Percentiles rank a stretch among this genome's conserved stretches.
Conservation (phyloP, 1,140 invertebrate species). For the Neotoxoptera formosana region DNA sequence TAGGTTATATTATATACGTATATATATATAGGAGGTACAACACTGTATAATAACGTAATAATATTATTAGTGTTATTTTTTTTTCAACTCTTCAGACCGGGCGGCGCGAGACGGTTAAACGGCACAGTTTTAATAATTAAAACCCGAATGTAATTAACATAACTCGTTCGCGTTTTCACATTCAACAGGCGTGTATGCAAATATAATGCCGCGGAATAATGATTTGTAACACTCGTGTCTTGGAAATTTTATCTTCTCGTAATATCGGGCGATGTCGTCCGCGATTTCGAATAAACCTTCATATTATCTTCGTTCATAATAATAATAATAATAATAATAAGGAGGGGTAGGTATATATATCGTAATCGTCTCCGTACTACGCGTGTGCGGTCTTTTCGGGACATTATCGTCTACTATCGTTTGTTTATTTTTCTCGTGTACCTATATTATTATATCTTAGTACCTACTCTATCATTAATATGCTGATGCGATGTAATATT, state of each 20-base stretch:
- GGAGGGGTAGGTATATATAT: no score
- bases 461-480: not conserved
- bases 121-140: slow-evolving; percentile 37
- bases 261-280: not conserved
- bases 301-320: not conserved
- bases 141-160: slow-evolving; percentile 36
- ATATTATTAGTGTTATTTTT: not conserved
- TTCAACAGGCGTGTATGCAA: slow-evolving; percentile 32
- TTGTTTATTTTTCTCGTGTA: not conserved
- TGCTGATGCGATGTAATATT: not conserved
- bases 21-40: not conserved
- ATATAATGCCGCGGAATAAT: not conserved
- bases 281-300: not conserved
- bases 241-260: slow-evolving; percentile 13
- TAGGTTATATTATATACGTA: not conserved
- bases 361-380: not conserved
- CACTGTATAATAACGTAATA: not conserved
- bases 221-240: slow-evolving; percentile 11
- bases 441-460: not conserved
- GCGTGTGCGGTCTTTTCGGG: not conserved
- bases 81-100: not conserved
- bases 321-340: not conserved
- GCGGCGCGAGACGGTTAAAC: not conserved
- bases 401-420: not conserved
- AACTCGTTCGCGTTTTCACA: slow-evolving; percentile 24